These are phyloP conservation scores for Arrhopalites spinosus DNA, from an alignment of 2,888 invertebrate genomes.

Conservation along the genomic window DNA sequence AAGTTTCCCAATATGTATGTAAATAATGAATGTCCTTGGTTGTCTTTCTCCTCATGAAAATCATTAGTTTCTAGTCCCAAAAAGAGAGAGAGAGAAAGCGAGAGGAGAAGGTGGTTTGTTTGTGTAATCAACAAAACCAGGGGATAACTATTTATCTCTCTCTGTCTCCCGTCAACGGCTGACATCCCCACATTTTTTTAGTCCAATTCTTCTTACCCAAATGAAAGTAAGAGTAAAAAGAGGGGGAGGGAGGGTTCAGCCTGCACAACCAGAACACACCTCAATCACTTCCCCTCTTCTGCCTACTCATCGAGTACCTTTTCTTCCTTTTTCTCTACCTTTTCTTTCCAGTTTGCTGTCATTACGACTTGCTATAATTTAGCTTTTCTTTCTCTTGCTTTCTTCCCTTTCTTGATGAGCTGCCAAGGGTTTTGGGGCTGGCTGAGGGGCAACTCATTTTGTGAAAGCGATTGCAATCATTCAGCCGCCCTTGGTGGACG, in stretches of 20 bases:
- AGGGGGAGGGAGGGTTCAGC: too few relatives aligned
- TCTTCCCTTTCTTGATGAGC: background rate
- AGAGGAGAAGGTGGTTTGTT: too few relatives aligned
- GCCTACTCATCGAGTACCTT: background rate
- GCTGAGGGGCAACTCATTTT: background rate
- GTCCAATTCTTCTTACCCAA: too few relatives aligned
- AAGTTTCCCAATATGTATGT: slow-evolving; percentile 3
- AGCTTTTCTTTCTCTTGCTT: background rate
- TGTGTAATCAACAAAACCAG: too few relatives aligned
- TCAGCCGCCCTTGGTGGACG: too few relatives aligned
- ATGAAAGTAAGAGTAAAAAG: too few relatives aligned
- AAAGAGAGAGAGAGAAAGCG: background rate
- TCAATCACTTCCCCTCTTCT: background rate
- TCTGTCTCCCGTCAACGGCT: too few relatives aligned
- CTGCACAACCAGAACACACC: too few relatives aligned
- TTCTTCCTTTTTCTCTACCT: background rate
- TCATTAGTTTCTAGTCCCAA: background rate
- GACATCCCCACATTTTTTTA: too few relatives aligned
- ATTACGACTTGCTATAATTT: background rate
- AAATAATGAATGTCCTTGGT: background rate
- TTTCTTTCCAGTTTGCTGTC: background rate
- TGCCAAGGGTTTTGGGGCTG: too few relatives aligned
- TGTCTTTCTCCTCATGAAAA: background rate
- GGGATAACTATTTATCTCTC: too few relatives aligned
- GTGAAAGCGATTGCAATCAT: background rate